Evolutionary conservation across 1,140 invertebrate species (phyloP).

Genomic region (Diploscapter pachys): DNA sequence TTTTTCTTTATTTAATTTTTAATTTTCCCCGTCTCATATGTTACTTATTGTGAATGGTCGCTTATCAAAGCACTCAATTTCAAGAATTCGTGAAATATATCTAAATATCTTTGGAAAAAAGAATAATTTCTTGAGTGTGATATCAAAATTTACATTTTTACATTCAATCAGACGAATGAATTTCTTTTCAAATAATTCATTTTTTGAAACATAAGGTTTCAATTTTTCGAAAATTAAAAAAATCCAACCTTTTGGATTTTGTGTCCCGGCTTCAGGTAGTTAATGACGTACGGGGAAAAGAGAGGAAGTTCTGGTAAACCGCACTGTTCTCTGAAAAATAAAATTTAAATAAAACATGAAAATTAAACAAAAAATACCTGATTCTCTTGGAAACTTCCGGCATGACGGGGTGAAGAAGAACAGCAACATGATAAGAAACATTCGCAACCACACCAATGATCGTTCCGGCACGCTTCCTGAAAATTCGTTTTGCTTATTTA

Average conservation of each 20-base stretch:
- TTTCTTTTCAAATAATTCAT: background rate
- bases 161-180: background rate
- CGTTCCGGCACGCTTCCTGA: conserved; percentile 73
- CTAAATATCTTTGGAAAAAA: too few species aligned
- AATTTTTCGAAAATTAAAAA: conserved; percentile 18
- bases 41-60: too few species aligned
- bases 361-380: background rate
- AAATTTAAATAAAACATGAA: background rate
- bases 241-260: conserved; percentile 73
- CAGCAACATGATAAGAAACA: conserved; percentile 75
- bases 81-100: too few species aligned
- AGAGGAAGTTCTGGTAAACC: conserved; percentile 66
- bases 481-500: conserved; percentile 16
- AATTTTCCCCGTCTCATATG: conserved; percentile 13
- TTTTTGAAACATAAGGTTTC: too few species aligned
- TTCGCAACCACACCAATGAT: conserved; percentile 83
- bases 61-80: too few species aligned
- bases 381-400: conserved; percentile 67
- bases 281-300: conserved; percentile 67
- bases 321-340: conserved; percentile 70
- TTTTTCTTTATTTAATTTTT: background rate
- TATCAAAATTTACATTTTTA: too few species aligned
- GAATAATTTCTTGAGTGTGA: too few species aligned
- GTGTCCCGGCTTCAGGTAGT: conserved; percentile 75
- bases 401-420: conserved; percentile 86